phyloP scores from a whole-genome alignment of 92 coral and sea anemone genomes.

The Umimayanthus chanpuru region DNA sequence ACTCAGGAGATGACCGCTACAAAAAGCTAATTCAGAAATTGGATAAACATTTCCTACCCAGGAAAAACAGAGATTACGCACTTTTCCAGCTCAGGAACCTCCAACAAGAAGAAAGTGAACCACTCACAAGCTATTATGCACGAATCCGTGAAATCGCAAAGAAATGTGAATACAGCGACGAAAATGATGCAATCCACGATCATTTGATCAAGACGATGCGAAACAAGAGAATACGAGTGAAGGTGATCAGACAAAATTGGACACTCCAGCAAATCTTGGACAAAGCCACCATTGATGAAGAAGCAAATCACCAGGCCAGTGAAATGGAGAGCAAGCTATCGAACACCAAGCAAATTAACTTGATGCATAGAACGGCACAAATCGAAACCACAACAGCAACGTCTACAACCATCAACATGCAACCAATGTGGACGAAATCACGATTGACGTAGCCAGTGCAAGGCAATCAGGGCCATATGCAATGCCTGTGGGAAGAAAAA shows the following conservation, averaged over 20 bases:
- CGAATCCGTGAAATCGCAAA: constrained; percentile 43
- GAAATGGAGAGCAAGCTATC: constrained; percentile 39
- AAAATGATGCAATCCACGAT: constrained; percentile 40
- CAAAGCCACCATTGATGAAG: constrained; percentile 38
- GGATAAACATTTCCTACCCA: too few relatives aligned
- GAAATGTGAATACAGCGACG: constrained; percentile 44
- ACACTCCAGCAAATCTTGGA: constrained; percentile 42
- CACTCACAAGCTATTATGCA: constrained; percentile 37
- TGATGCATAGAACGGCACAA: neutral
- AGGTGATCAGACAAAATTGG: constrained; percentile 29
- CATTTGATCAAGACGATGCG: constrained; percentile 44
- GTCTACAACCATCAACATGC: neutral
- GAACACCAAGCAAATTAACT: constrained; percentile 7
- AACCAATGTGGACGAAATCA: neutral
- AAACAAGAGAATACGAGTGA: constrained; percentile 32
- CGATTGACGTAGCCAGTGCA: too few relatives aligned
- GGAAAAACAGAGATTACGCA: too few relatives aligned
- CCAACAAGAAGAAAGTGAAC: neutral
- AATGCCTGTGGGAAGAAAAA: neutral
- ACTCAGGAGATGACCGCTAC: too few relatives aligned
- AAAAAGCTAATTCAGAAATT: too few relatives aligned
- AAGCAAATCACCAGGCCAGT: constrained; percentile 31
- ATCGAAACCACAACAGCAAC: neutral
- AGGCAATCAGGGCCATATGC: too few relatives aligned
- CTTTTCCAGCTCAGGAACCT: too few relatives aligned